Evolutionary conservation across 2,113 vertebrate genomes (phyloP).

Genomic region (Silurus glanis): DNA sequence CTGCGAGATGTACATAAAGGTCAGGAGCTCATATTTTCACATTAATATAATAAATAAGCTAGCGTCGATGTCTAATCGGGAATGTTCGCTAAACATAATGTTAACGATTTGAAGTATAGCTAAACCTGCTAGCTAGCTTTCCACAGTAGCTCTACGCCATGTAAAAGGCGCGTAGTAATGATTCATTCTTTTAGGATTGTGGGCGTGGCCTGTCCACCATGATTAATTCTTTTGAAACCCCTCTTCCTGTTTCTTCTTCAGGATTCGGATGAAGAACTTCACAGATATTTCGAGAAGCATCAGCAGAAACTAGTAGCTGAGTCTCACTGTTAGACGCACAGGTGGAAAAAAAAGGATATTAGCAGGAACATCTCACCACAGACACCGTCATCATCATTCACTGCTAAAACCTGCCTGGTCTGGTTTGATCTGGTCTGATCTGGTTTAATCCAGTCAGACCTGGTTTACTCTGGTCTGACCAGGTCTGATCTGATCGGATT

Average conservation of each 20-base stretch:
- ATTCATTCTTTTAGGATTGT: background rate
- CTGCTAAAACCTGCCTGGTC: background rate
- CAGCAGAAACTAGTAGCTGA: conserved; percentile 53
- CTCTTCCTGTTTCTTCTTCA: conserved; percentile 41
- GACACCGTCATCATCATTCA: background rate
- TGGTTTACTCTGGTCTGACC: too few species aligned
- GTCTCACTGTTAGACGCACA: conserved; percentile 62
- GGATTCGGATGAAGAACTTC: conserved; percentile 64
- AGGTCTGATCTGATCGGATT: too few species aligned
- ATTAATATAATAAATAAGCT: too few species aligned
- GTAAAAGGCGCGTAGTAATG: too few species aligned
- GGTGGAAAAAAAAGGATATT: background rate
- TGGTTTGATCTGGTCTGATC: background rate
- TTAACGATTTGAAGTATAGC: too few species aligned
- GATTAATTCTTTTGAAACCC: background rate
- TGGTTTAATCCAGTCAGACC: too few species aligned
- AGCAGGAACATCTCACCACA: background rate
- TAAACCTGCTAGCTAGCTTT: too few species aligned
- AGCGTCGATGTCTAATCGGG: too few species aligned
- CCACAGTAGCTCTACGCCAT: too few species aligned
- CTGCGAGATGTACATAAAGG: conserved; percentile 63
- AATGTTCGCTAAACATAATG: too few species aligned
- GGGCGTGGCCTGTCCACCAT: too few species aligned
- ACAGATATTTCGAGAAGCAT: conserved; percentile 40
- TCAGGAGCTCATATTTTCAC: conserved; percentile 47